Evolutionary conservation across 2,797 vertebrate genomes (phyloP).

Genomic region (Distichodus sexfasciatus): DNA sequence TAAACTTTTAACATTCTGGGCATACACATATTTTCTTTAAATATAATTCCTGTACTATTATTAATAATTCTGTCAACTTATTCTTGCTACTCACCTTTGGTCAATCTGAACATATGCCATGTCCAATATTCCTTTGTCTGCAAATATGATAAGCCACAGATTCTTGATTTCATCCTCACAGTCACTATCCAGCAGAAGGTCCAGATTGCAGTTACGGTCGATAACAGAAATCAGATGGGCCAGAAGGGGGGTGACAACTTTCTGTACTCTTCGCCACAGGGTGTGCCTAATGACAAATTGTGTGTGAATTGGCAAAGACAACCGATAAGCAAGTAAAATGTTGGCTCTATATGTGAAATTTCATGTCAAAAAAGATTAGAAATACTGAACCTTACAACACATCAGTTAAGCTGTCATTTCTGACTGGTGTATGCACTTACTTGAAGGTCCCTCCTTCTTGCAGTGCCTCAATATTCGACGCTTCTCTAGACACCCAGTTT

Average conservation of each 20-base stretch:
- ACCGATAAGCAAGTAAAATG: background rate
- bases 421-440: slow-evolving; percentile 59
- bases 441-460: slow-evolving; percentile 96
- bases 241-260: slow-evolving; percentile 79
- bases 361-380: background rate
- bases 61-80: background rate
- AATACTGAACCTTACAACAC: background rate
- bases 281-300: slow-evolving; percentile 72
- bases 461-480: slow-evolving; percentile 83
- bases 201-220: slow-evolving; percentile 86
- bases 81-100: slow-evolving; percentile 65
- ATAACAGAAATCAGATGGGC: slow-evolving; percentile 83
- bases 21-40: too few species aligned
- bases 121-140: slow-evolving; percentile 76
- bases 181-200: slow-evolving; percentile 72
- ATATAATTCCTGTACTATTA: too few species aligned
- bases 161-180: slow-evolving; percentile 67
- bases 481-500: slow-evolving; percentile 86
- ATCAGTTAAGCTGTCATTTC: background rate
- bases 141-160: slow-evolving; percentile 90
- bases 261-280: slow-evolving; percentile 88
- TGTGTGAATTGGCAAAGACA: background rate
- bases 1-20: too few species aligned
- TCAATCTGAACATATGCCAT: slow-evolving; percentile 60
- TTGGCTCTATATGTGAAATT: too few species aligned